Base-by-base conservation (phyloP, 53 echinoderm and acorn worm species). In the Holothuria scabra region DNA sequence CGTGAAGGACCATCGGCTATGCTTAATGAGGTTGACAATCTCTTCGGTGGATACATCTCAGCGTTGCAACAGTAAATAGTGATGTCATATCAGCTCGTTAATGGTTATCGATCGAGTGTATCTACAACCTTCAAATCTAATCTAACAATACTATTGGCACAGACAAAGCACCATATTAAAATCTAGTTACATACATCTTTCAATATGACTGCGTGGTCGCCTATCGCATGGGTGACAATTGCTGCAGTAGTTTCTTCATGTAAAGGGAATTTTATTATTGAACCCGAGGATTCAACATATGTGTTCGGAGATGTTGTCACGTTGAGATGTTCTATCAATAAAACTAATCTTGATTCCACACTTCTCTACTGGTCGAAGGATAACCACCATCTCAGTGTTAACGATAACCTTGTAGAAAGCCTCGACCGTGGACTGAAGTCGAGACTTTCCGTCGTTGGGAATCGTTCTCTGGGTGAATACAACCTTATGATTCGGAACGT, bases 331-430 rank as follows among this genome's bases (percentile, higher is more conserved):
- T 71, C 86, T 12, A 63, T 79, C 11, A 68, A 80, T 31, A 66
- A 30, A 22, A 64, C 55, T 1, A 76, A 84, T 60, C 59, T 56
- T 25, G 81, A 25, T 2, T 49, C 67, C 14, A 37, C 76, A 2
- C 24, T 65, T 31, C 18, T 86, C 35, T 86, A 87, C 55, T 95
- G 96, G 96, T 91, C 89, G 59, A 93, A 93, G 66, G 93, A 90
- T 33, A 80, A 86, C 44, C 62, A 52, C 5, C 91, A 90, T 69
- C 49, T 95, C 86, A 95, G 93, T 49, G 78, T 93, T 31, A 85
- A 90, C 66, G 74, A 66, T 1, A 83, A 80, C 14, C 61, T 95
- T 8, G 74, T 90, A 30, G 26, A 65, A 13, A 80, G 82, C 78
- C 80, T 93, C 26, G 88, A 88, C 33, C 56, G 59, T 19, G 96